phyloP scores from a whole-genome alignment of 2,888 invertebrate species.

The Nemapogon koenigi region DNA sequence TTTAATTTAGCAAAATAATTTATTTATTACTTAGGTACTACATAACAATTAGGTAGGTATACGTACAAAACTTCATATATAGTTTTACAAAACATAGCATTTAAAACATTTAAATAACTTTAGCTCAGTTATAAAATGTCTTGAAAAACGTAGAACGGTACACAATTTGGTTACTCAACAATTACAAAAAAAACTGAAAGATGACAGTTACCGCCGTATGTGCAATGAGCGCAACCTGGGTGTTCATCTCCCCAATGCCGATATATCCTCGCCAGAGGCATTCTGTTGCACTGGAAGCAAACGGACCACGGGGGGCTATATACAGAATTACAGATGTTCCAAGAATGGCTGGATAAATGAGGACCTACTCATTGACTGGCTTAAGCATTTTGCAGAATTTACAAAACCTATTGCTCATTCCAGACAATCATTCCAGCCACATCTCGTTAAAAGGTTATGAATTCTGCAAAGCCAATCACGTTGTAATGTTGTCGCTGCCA shows the following conservation, averaged over 20 bases:
- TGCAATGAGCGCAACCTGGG: conserved; percentile 16
- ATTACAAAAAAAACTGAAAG: too few species aligned
- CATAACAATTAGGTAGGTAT: too few species aligned
- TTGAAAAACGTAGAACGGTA: too few species aligned
- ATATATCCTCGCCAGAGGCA: conserved; percentile 19
- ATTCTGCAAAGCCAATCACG: conserved; percentile 16
- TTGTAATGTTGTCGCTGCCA: conserved; percentile 16
- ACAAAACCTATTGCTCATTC: conserved; percentile 25
- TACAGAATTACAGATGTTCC: conserved; percentile 22
- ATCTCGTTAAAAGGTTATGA: conserved; percentile 19
- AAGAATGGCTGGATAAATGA: conserved; percentile 25
- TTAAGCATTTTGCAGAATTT: conserved; percentile 22
- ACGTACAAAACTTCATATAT: too few species aligned
- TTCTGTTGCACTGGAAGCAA: conserved; percentile 8
- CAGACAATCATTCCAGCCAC: conserved; percentile 26
- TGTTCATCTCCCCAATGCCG: conserved; percentile 14
- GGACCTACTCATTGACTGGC: conserved; percentile 20
- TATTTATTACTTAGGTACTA: too few species aligned
- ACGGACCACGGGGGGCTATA: conserved; percentile 17
- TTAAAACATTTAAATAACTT: too few species aligned
- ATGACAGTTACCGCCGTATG: conserved; percentile 17
- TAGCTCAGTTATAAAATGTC: too few species aligned
- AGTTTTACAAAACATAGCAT: too few species aligned
- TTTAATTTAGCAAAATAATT: too few species aligned
- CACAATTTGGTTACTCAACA: too few species aligned